Percentiles rank a stretch among this genome's conserved stretches.
Conservation (phyloP, 1,140 invertebrate species). For the Zaprionus ghesquierei region DNA sequence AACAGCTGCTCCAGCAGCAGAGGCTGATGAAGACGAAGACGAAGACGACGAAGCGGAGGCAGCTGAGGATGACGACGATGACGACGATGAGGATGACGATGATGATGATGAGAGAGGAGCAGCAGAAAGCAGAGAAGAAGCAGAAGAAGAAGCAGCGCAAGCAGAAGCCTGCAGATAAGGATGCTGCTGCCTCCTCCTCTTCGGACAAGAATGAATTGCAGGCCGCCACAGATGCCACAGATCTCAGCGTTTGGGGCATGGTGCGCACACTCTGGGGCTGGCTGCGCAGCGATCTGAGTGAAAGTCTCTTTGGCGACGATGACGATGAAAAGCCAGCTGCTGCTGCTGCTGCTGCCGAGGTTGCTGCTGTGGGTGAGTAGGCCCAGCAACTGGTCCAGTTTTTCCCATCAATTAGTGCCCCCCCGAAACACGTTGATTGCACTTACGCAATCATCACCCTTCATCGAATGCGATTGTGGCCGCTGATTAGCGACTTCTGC, state of each 20-base stretch:
- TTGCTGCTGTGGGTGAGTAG: slow-evolving; percentile 68
- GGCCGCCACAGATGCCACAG: slow-evolving; percentile 50
- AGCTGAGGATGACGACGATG: slow-evolving; percentile 27
- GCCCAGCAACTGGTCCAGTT: slow-evolving; percentile 20
- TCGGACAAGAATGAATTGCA: slow-evolving; percentile 65
- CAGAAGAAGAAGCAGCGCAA: not conserved
- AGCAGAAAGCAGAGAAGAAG: not conserved
- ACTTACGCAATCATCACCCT: slow-evolving; percentile 37
- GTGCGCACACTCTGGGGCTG: slow-evolving; percentile 71
- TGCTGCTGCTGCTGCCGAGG: too few species aligned
- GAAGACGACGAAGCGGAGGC: slow-evolving; percentile 37
- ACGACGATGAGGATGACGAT: slow-evolving; percentile 23
- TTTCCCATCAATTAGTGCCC: slow-evolving; percentile 49
- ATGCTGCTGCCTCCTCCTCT: slow-evolving; percentile 16
- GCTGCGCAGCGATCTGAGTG: slow-evolving; percentile 74
- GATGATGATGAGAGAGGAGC: slow-evolving; percentile 9
- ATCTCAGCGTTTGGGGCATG: slow-evolving; percentile 78
- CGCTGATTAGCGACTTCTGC: slow-evolving; percentile 63
- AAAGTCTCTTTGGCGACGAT: slow-evolving; percentile 73
- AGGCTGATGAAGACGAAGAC: slow-evolving; percentile 26
- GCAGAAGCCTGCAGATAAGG: slow-evolving; percentile 37
- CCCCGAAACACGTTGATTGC: slow-evolving; percentile 31
- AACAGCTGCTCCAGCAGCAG: slow-evolving; percentile 19
- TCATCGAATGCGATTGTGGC: slow-evolving; percentile 14
- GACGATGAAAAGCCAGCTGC: slow-evolving; percentile 53